Evolutionary conservation across 2,888 invertebrate genomes (phyloP).

Genomic region (Tipula confusa): DNA sequence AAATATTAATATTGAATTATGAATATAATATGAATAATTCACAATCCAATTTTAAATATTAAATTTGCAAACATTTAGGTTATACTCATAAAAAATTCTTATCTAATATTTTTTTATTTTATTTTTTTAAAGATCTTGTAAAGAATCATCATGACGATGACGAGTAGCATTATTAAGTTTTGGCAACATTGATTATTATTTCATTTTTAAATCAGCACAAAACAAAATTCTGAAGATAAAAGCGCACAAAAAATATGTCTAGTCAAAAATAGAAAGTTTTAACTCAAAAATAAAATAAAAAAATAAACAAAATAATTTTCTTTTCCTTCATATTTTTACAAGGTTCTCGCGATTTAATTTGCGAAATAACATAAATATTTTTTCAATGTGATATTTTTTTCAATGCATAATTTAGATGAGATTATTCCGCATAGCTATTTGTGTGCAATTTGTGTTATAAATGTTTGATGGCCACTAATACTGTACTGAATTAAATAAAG

Average conservation of each 20-base stretch:
- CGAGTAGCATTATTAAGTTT: background rate
- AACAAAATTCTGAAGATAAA: background rate
- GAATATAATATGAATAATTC: no score
- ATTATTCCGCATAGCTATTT: background rate
- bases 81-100: background rate
- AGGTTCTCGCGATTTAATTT: background rate
- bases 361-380: background rate
- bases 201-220: background rate
- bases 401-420: background rate
- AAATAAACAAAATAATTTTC: background rate
- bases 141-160: background rate
- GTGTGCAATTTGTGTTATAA: background rate
- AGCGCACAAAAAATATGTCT: slow-evolving; percentile 8
- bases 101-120: background rate
- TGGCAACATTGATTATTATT: background rate
- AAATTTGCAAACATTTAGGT: background rate
- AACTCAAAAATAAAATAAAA: background rate
- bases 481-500: background rate
- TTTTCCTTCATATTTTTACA: background rate
- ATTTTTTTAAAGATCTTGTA: background rate
- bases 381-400: background rate
- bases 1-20: no score
- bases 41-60: no score
- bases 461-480: background rate
- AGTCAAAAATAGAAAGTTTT: slow-evolving; percentile 3